These are phyloP conservation scores for Vulpes ferrilata DNA, from an alignment of 2,113 vertebrate genomes.

Conservation along the genomic window DNA sequence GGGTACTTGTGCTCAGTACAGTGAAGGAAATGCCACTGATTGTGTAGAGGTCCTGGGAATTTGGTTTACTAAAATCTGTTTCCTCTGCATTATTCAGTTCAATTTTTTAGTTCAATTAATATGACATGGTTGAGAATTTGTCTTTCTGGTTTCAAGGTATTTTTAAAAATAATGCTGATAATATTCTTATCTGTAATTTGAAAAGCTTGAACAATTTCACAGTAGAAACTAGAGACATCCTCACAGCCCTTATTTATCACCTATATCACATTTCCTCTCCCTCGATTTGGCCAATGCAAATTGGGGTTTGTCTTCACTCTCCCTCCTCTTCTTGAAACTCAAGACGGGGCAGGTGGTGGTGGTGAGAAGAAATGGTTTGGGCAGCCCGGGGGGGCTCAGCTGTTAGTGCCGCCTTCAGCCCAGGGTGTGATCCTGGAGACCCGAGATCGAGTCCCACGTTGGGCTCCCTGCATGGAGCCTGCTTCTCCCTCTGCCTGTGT, in stretches of 20 bases:
- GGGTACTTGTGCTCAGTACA: neutral
- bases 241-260: neutral
- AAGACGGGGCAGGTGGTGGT: neutral
- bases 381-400: too few species aligned
- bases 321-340: slow-evolving; percentile 32
- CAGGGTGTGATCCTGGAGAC: too few species aligned
- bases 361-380: neutral
- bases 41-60: neutral
- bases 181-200: neutral
- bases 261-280: neutral
- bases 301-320: neutral
- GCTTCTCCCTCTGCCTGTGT: too few species aligned
- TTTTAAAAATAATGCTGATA: neutral
- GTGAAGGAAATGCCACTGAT: neutral
- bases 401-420: too few species aligned
- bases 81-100: neutral
- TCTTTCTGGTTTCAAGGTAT: neutral
- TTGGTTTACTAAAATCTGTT: neutral
- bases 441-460: too few species aligned
- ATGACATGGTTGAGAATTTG: neutral
- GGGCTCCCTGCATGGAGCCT: too few species aligned
- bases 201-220: slow-evolving; percentile 28
- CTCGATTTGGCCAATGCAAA: neutral
- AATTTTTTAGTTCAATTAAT: neutral
- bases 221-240: neutral